These are phyloP conservation scores for Rapana venosa DNA, from an alignment of 2,888 invertebrate species.

Conservation along the genomic window DNA sequence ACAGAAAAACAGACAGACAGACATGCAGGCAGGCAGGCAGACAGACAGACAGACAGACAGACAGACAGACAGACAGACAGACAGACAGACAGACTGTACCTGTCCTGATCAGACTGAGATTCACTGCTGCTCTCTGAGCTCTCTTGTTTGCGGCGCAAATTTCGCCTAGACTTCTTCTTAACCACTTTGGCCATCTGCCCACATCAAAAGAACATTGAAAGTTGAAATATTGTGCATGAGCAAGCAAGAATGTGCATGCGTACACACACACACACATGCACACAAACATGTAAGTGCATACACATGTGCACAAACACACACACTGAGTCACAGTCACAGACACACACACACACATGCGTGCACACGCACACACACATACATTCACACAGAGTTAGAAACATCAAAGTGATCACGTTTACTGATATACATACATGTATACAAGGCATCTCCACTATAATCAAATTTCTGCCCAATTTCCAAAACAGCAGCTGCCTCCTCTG, in stretches of 20 bases:
- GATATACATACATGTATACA: too few species aligned
- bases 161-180: conserved; percentile 63
- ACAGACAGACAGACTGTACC: conserved; percentile 40
- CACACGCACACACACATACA: background rate
- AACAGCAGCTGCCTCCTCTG: too few species aligned
- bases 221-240: background rate
- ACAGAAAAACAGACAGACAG: background rate
- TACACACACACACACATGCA: background rate
- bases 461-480: too few species aligned
- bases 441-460: too few species aligned
- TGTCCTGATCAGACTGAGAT: conserved; percentile 62
- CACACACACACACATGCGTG: background rate
- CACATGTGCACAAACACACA: background rate
- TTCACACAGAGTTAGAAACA: too few species aligned
- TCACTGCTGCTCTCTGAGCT: conserved; percentile 67
- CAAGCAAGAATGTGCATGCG: background rate
- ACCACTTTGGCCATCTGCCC: conserved; percentile 61
- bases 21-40: background rate
- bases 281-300: background rate
- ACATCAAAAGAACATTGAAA: background rate
- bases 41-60: background rate
- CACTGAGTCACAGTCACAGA: background rate
- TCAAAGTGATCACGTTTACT: too few species aligned
- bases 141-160: conserved; percentile 67
- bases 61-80: background rate